These are phyloP conservation scores for Neoascia interrupta DNA, from an alignment of 2,888 invertebrate species.

Conservation along the genomic window DNA sequence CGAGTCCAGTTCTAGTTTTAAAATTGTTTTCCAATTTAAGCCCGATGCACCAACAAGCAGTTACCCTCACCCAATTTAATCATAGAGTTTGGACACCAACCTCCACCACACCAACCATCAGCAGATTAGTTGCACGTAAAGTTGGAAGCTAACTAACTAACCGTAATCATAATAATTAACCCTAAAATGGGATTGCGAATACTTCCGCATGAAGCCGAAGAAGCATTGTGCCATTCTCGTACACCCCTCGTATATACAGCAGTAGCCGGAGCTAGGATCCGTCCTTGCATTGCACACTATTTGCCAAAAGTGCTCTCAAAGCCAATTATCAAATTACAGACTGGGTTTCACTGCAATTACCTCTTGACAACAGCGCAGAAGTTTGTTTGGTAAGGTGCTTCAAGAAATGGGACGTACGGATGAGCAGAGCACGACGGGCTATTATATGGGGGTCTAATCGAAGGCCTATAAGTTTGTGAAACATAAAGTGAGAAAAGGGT, in stretches of 20 bases:
- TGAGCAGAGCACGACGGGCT: no score
- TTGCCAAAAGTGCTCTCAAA: conserved; percentile 55
- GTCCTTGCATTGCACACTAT: conserved; percentile 39
- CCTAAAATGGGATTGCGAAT: conserved; percentile 56
- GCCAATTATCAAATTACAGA: conserved; percentile 62
- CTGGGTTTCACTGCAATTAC: conserved; percentile 57
- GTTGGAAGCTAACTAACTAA: conserved; percentile 55
- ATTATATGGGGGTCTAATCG: no score
- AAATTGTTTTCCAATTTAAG: conserved; percentile 45
- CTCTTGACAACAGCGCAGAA: conserved; percentile 15
- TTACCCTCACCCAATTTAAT: conserved; percentile 24
- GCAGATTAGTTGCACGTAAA: conserved; percentile 19
- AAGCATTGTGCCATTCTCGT: conserved; percentile 14
- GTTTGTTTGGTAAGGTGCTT: conserved; percentile 12
- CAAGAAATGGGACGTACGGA: conserved; percentile 3
- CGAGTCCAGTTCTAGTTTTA: conserved; percentile 31
- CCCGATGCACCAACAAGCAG: conserved; percentile 22
- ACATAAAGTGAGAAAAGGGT: conserved; percentile 20
- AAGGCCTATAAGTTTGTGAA: no score
- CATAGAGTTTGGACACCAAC: conserved; percentile 28
- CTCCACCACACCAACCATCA: background rate
- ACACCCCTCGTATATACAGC: conserved; percentile 11
- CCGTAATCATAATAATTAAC: conserved; percentile 58
- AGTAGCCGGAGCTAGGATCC: conserved; percentile 36
- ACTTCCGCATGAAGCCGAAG: conserved; percentile 41